phyloP scores from a whole-genome alignment of 2,797 vertebrate species.

The Spondyliosoma cantharus region DNA sequence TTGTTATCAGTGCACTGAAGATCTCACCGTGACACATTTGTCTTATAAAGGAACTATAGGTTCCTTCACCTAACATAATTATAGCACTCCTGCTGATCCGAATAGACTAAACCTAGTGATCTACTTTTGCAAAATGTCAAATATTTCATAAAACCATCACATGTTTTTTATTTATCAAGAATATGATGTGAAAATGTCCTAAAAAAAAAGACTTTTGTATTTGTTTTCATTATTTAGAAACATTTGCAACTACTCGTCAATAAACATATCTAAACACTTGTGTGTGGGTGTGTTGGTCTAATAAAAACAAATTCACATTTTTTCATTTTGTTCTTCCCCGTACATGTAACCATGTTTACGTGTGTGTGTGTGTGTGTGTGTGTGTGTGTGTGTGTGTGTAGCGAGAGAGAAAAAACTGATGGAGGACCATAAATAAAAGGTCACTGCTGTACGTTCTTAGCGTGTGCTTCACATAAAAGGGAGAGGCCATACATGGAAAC shows the following conservation, averaged over 20 bases:
- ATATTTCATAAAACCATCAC: too few species aligned
- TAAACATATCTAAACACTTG: too few species aligned
- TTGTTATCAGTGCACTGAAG: neutral
- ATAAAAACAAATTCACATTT: neutral
- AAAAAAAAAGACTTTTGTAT: neutral
- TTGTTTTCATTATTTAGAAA: too few species aligned
- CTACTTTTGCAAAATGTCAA: too few species aligned
- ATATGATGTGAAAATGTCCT: neutral
- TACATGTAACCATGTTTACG: neutral
- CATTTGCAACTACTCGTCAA: too few species aligned
- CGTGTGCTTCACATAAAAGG: slow-evolving; percentile 42
- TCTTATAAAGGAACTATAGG: neutral
- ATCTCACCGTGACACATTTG: slow-evolving; percentile 8
- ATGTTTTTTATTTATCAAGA: neutral
- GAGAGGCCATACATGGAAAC: slow-evolving; percentile 51
- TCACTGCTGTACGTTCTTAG: slow-evolving; percentile 42
- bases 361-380: slow-evolving; percentile 19
- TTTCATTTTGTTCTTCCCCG: neutral
- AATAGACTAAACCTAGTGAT: neutral
- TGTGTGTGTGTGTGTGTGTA: slow-evolving; percentile 19
- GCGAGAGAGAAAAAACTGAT: slow-evolving; percentile 25
- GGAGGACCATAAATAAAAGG: slow-evolving; percentile 62
- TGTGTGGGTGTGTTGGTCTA: neutral
- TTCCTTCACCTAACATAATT: neutral
- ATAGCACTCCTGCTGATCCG: too few species aligned